These are phyloP conservation scores for Chirona hameri DNA, from an alignment of 2,888 invertebrate species.

Conservation along the genomic window DNA sequence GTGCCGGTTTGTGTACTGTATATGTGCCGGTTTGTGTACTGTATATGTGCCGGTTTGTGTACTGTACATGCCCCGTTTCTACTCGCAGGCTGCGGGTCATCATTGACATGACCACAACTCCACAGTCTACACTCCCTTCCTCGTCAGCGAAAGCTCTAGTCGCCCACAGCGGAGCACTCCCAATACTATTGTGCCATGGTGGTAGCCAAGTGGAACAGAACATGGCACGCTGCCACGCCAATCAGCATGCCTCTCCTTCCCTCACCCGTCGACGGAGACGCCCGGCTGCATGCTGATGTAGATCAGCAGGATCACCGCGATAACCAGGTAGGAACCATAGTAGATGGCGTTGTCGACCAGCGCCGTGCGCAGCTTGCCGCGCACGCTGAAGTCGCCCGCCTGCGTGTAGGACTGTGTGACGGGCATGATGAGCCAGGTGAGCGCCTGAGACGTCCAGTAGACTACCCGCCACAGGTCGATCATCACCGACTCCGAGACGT, in stretches of 20 bases:
- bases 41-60: too few species aligned
- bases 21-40: too few species aligned
- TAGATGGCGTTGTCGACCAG: conserved; percentile 96
- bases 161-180: too few species aligned
- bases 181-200: too few species aligned
- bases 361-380: conserved; percentile 90
- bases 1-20: too few species aligned
- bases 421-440: conserved; percentile 96
- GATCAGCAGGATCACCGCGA: conserved; percentile 88
- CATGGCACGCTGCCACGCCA: too few species aligned
- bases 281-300: conserved; percentile 89
- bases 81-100: too few species aligned
- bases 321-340: conserved; percentile 92
- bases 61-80: too few species aligned
- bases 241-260: conserved; percentile 32
- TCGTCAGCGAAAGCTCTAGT: too few species aligned
- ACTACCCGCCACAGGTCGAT: conserved; percentile 93
- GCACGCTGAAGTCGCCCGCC: conserved; percentile 94
- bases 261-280: conserved; percentile 79
- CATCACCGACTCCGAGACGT: conserved; percentile 78
- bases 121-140: too few species aligned
- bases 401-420: conserved; percentile 98
- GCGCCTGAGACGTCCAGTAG: conserved; percentile 96
- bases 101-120: too few species aligned
- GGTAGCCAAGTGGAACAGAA: too few species aligned